Evolutionary conservation across 2,888 invertebrate genomes (phyloP), one percentile per base, ranked within the genome.

Genomic region (Mayetiola destructor): DNA sequence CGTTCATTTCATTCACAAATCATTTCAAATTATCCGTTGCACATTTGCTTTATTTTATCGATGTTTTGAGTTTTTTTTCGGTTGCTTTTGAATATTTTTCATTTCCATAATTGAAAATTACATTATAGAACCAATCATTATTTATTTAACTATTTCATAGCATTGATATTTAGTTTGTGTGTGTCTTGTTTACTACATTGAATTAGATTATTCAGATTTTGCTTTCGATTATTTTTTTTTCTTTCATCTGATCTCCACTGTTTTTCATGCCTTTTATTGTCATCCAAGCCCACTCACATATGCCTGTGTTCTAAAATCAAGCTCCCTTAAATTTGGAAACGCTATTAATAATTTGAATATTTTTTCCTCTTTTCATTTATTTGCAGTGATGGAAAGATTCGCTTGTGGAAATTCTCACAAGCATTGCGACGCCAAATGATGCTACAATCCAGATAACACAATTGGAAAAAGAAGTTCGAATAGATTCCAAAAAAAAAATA

Each of bases 321-420:
- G n/a, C 9, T 27, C 16, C 23, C 21, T 2, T 27, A 2, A 48
- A 48, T 18, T 20, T 4, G 5, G 3, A 1, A 6, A 16, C 2
- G 1, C 30, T 18, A 37, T 20, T 16, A 30, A 4, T 53, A 18
- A 18, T 32, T 5, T 14, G 6, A 4, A 32, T n/a, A 52, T 52
- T n/a, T n/a, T 29, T 30, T 14, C 16, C 27, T 42, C n/a, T 42
- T 23, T 27, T 27, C 12, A 14, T 32, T 30, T 18, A 9, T 32
- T 32, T 32, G 32, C 32, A 66, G 66, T 59, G 65, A 66, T 61
- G 66, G 66, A 36, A 66, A 65, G 61, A 66, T 66, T 35, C 62
- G 64, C 40, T 61, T 66, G 58, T 66, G 65, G 66, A 64, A 64
- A 52, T 66, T 65, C 56, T 65, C 64, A 52, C 62, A 62, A 53